Evolutionary conservation across 2,888 invertebrate genomes (phyloP).

Genomic region (Taphrorychus bicolor): DNA sequence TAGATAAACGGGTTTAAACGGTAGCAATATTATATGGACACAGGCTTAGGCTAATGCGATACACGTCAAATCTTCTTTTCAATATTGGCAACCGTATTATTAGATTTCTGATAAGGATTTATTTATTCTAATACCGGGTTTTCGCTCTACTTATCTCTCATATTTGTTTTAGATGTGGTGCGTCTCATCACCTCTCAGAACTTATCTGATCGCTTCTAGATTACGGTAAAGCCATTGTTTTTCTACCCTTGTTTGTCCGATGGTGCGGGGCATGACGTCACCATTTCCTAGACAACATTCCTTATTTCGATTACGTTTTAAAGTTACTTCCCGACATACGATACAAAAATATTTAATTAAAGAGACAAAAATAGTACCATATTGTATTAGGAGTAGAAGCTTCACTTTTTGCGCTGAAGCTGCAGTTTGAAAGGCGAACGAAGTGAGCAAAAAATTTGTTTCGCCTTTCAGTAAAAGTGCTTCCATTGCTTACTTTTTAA

Average conservation of each 20-base stretch:
- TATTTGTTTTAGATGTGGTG: conserved; percentile 40
- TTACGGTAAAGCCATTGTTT: conserved; percentile 6
- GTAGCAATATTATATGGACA: conserved; percentile 54
- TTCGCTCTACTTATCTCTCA: conserved; percentile 42
- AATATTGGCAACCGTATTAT: conserved; percentile 47
- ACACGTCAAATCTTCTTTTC: conserved; percentile 50
- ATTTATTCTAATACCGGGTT: conserved; percentile 47
- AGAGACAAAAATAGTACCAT: too few species aligned
- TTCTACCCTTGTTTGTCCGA: neutral
- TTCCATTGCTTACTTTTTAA: too few species aligned
- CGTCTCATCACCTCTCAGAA: conserved; percentile 22
- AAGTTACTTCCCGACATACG: too few species aligned
- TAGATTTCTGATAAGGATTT: conserved; percentile 51
- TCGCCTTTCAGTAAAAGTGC: too few species aligned
- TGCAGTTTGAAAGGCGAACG: too few species aligned
- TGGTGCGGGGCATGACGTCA: too few species aligned
- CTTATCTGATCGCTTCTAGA: conserved; percentile 31
- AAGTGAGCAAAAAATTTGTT: too few species aligned
- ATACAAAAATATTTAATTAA: too few species aligned
- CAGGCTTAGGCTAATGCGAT: conserved; percentile 48
- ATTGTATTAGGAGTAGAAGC: too few species aligned
- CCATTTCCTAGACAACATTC: neutral
- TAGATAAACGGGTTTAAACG: conserved; percentile 53
- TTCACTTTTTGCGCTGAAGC: too few species aligned
- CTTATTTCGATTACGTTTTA: too few species aligned